Conservation (phyloP, 2,888 invertebrate genomes). For the Drosophila subsilvestris region DNA sequence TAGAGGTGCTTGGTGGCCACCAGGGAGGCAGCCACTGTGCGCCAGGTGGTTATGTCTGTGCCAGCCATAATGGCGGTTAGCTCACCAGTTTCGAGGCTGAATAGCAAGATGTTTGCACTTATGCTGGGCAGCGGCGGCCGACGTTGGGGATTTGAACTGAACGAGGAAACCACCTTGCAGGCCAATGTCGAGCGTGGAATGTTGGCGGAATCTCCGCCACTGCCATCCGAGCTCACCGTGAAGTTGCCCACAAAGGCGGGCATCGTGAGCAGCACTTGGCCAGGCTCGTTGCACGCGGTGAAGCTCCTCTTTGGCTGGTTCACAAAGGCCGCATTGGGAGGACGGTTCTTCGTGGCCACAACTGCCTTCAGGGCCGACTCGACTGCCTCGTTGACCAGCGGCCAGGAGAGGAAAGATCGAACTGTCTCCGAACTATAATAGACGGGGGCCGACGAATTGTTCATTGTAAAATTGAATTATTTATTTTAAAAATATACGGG, state of each 20-base stretch:
- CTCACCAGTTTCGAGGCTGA: slow-evolving; percentile 84
- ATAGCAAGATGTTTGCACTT: slow-evolving; percentile 84
- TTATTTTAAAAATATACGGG: too few relatives aligned
- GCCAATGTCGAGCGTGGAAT: slow-evolving; percentile 79
- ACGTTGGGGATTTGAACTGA: slow-evolving; percentile 80
- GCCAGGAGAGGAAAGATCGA: slow-evolving; percentile 83
- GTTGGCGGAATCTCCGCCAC: slow-evolving; percentile 61
- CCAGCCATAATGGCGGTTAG: slow-evolving; percentile 85
- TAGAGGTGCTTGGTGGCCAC: slow-evolving; percentile 86
- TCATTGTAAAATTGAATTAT: slow-evolving; percentile 6
- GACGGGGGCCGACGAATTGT: slow-evolving; percentile 35
- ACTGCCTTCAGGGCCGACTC: slow-evolving; percentile 83
- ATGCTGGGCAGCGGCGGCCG: slow-evolving; percentile 83
- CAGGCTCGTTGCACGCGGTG: slow-evolving; percentile 67
- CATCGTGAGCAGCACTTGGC: slow-evolving; percentile 84
- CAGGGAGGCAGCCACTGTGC: slow-evolving; percentile 86
- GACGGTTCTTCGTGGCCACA: not conserved
- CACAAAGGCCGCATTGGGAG: slow-evolving; percentile 47
- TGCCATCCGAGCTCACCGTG: slow-evolving; percentile 42
- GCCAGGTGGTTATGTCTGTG: slow-evolving; percentile 86
- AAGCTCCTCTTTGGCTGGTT: slow-evolving; percentile 81
- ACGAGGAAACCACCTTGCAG: slow-evolving; percentile 85
- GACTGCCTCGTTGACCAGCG: slow-evolving; percentile 81
- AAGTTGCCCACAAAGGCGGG: slow-evolving; percentile 84
- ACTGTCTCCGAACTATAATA: slow-evolving; percentile 82